These are phyloP conservation scores for Polypterus senegalus DNA, from an alignment of 2,113 vertebrate genomes.

Conservation along the genomic window DNA sequence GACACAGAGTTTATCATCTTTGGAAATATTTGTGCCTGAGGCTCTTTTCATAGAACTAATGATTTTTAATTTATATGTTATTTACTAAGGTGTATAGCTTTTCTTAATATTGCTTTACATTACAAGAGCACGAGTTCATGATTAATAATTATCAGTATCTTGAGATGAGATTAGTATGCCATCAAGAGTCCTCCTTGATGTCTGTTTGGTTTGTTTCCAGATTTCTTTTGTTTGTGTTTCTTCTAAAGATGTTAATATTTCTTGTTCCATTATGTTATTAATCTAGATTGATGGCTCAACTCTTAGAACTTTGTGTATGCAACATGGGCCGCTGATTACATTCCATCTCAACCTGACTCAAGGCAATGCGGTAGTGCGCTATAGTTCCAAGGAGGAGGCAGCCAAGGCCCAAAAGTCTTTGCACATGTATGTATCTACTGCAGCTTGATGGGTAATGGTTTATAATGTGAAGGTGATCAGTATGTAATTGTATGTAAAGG, in stretches of 20 bases:
- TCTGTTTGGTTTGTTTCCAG: not conserved
- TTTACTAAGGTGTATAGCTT: too few species aligned
- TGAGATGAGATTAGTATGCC: too few species aligned
- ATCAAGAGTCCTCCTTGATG: not conserved
- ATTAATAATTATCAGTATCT: too few species aligned
- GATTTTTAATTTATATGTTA: too few species aligned
- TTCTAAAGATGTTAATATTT: not conserved
- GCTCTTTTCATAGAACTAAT: too few species aligned
- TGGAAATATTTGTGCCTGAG: too few species aligned
- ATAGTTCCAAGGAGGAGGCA: slow-evolving; percentile 96
- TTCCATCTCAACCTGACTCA: slow-evolving; percentile 98
- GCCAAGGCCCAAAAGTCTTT: slow-evolving; percentile 97
- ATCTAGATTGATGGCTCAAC: slow-evolving; percentile 94
- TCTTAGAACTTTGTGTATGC: slow-evolving; percentile 90
- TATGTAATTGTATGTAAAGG: too few species aligned
- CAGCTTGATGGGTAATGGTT: too few species aligned
- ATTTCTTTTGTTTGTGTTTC: not conserved
- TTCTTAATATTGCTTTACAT: too few species aligned
- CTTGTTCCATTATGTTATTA: not conserved
- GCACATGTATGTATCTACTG: slow-evolving; percentile 70
- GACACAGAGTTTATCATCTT: too few species aligned
- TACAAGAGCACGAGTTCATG: too few species aligned
- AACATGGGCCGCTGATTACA: slow-evolving; percentile 92
- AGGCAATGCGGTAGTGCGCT: slow-evolving; percentile 94
- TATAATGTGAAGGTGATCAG: not conserved